Evolutionary conservation across 2,113 vertebrate species (phyloP).

Genomic region (Saguinus midas): DNA sequence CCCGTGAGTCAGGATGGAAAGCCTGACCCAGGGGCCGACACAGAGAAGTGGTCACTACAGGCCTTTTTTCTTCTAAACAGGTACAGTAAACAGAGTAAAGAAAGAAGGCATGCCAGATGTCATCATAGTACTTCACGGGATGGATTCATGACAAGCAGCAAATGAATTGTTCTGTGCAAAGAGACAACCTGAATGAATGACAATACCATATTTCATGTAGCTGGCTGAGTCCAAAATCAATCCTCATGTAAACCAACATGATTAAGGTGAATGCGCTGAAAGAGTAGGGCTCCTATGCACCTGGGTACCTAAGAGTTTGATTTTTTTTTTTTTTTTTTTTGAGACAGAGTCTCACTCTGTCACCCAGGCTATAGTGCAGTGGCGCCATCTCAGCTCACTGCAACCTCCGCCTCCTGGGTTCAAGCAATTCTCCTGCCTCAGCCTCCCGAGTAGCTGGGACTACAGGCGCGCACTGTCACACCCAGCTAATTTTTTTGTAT

Average conservation of each 20-base stretch:
- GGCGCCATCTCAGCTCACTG: no score
- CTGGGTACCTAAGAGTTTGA: neutral
- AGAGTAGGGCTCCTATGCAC: neutral
- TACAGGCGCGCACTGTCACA: no score
- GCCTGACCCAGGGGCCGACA: constrained; percentile 59
- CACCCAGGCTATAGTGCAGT: no score
- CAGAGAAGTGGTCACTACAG: neutral
- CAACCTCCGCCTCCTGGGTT: no score
- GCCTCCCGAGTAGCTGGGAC: no score
- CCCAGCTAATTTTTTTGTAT: no score
- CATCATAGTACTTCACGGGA: neutral
- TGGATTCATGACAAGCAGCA: neutral
- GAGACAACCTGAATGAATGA: neutral
- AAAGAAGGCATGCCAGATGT: neutral
- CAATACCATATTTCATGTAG: neutral
- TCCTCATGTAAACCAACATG: neutral
- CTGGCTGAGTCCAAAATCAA: neutral
- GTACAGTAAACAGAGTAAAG: constrained; percentile 49
- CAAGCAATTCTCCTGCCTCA: no score
- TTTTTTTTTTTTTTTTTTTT: no score
- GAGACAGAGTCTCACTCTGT: no score
- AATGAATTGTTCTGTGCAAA: neutral
- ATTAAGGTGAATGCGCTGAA: neutral
- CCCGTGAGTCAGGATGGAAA: constrained; percentile 48
- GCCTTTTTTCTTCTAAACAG: constrained; percentile 12